Base-by-base conservation (phyloP, 2,888 invertebrate genomes). In the Ichneumoninae sp. region DNA sequence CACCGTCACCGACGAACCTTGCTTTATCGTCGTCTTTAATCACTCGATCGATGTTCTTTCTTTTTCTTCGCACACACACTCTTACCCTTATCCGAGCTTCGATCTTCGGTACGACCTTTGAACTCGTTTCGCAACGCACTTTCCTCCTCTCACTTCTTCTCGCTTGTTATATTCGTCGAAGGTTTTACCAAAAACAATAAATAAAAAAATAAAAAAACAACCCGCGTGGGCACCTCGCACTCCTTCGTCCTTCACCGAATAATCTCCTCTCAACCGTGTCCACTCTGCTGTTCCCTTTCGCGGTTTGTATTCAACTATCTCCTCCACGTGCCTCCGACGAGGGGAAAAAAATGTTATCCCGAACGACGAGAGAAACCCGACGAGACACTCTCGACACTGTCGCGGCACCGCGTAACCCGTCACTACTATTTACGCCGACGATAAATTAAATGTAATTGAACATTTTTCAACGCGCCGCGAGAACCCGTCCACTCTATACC, bases 391-490 rank as follows among this genome's bases (percentile, higher is more conserved):
- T 33, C 33, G 52, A 77, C 65, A 78, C 71, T 66, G 60, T 75
- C 52, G 77, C 84, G 82, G 83, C 66, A 74, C 33, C 74, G 86
- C 85, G 78, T 71, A 19, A 86, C 87, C 81, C 84, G 80, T 88
- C 89, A 76, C 84, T 65, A 87, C 88, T 89, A 87, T 90, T 90
- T 88, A 89, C 86, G 86, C 86, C 87, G 85, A 90, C 88, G 87
- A 90, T 89, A 91, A 91, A 91, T 91, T 90, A 86, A 88, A 89
- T 62, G 89, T 90, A 89, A 91, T 91, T 91, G 89, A 90, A 91
- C 92, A 92, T 92, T 92, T 92, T 91, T 92, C 90, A 90, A 91
- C 91, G 89, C 90, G 86, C 88, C 88, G 87, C 84, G 81, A 78
- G 62, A 62, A 62, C 75, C 83, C 84, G 81, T 83, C 75, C 70